Base-by-base conservation (phyloP, 2,113 vertebrate species). In the Hippopotamus amphibius region DNA sequence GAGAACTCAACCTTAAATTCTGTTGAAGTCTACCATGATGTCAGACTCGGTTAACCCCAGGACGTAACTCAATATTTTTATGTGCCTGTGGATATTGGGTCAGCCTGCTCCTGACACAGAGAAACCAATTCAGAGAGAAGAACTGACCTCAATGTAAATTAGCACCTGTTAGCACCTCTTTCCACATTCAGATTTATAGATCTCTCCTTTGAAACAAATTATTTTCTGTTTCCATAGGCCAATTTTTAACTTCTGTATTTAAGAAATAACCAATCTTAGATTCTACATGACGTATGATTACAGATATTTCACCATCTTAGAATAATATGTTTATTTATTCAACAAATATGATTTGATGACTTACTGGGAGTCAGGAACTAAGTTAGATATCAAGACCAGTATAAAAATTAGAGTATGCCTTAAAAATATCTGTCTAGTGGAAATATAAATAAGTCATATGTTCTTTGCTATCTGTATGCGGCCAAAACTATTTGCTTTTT, bases 41-140 rank as follows among this genome's bases (percentile, higher is more conserved):
- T 97, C 74, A 98, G 59, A 94, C 83, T 97, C 95, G 48, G 87
- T 71, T 97, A 97, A 98, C 94, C 28, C 53, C 4, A 69, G 41
- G 92, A 82, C 84, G 26, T 96, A 92, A 84, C 61, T 69, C 33
- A 96, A 16, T 93, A 48, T 90, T 90, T n/a, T 96, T 90, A 95
- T 95, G 43, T 80, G 0, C 55, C 82, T 89, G 12, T 93, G 86
- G 79, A 81, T 97, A 96, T 41, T 63, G 6, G 41, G 82, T 93
- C 59, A 93, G 28, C n/a, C 26, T 92, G 76, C 26, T 86, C 14
- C 11, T 81, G 68, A 72, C 12, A 88, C 9, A 86, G 37, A 95
- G 83, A 95, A 50, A 92, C 3, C 30, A 66, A 94, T 96, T 90
- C 37, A 96, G 97, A 95, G 81, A 96, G 0, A 48, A 98, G 76